Percentiles rank a stretch among this genome's conserved stretches.
These are phyloP conservation scores for Scolanthus callimorphus DNA, from an alignment of 92 coral and sea anemone species.

Conservation along the genomic window DNA sequence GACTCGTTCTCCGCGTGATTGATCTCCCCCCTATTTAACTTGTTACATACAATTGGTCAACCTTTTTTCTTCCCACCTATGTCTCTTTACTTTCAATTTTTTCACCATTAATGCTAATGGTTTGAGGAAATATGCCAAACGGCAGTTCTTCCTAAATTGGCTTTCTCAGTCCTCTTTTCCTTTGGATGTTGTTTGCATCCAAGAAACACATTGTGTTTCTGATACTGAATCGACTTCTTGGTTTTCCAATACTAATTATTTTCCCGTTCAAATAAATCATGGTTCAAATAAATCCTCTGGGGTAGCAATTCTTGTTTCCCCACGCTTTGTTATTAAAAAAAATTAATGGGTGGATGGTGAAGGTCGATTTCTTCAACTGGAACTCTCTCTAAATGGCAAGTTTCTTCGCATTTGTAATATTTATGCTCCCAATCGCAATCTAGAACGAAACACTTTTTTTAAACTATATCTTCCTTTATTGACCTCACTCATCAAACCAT, in stretches of 20 bases:
- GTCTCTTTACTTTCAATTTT: neutral
- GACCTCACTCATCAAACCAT: neutral
- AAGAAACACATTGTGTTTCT: neutral
- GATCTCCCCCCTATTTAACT: too few relatives aligned
- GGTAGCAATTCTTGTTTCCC: neutral
- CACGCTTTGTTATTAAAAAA: neutral
- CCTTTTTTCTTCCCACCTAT: too few relatives aligned
- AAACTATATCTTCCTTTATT: neutral
- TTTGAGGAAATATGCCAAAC: slow-evolving; percentile 1
- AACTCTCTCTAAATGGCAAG: too few relatives aligned
- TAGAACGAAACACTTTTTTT: neutral
- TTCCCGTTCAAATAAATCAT: neutral
- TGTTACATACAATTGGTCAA: too few relatives aligned
- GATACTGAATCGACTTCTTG: neutral
- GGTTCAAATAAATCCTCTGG: slow-evolving; percentile 2
- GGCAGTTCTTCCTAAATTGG: neutral
- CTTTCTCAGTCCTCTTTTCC: neutral
- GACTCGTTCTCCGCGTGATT: too few relatives aligned
- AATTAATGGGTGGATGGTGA: neutral
- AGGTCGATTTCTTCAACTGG: too few relatives aligned
- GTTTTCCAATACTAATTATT: neutral
- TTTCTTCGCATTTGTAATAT: neutral
- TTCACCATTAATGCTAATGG: neutral
- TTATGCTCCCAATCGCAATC: slow-evolving; percentile 15
- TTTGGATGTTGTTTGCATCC: neutral